Conservation (phyloP, 1,140 invertebrate species). For the Pemphigus obesinymphae region DNA sequence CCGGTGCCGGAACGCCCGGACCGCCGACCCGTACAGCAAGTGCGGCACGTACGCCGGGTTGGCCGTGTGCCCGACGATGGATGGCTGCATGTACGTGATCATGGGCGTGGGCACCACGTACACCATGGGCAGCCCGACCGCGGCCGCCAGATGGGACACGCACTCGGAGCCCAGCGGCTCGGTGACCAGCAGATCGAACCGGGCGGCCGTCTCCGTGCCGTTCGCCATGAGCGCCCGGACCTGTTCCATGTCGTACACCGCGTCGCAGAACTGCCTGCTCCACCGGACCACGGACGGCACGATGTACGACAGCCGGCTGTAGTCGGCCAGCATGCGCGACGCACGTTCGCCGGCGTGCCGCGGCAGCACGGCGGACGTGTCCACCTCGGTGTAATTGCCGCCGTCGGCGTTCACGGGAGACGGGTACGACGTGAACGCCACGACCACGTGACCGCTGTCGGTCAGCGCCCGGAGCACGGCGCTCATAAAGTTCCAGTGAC, state of each 20-base stretch:
- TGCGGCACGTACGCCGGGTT: constrained; percentile 45
- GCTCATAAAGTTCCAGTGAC: constrained; percentile 50
- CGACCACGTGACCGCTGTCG: constrained; percentile 48
- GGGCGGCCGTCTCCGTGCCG: constrained; percentile 15
- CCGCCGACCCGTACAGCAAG: constrained; percentile 25
- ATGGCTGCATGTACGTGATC: constrained; percentile 51
- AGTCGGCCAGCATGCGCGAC: not conserved
- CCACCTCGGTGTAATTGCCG: constrained; percentile 55
- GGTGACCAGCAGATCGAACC: constrained; percentile 44
- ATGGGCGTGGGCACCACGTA: constrained; percentile 59
- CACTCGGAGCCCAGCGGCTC: constrained; percentile 44
- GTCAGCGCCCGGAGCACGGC: constrained; percentile 49
- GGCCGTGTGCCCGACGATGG: constrained; percentile 47
- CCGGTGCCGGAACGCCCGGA: constrained; percentile 43
- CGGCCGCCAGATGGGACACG: constrained; percentile 46
- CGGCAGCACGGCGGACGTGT: constrained; percentile 4
- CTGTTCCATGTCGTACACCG: constrained; percentile 24
- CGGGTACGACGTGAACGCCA: constrained; percentile 51
- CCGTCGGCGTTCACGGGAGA: constrained; percentile 47
- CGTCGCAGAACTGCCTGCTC: constrained; percentile 19
- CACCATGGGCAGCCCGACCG: constrained; percentile 57
- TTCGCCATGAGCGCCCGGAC: constrained; percentile 8
- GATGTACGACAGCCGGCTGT: constrained; percentile 11
- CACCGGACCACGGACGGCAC: constrained; percentile 14
- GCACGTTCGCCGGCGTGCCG: not conserved